Evolutionary conservation across 2,888 invertebrate genomes (phyloP), one percentile per base, ranked within the genome.

Genomic region (Nomada lathburiana): DNA sequence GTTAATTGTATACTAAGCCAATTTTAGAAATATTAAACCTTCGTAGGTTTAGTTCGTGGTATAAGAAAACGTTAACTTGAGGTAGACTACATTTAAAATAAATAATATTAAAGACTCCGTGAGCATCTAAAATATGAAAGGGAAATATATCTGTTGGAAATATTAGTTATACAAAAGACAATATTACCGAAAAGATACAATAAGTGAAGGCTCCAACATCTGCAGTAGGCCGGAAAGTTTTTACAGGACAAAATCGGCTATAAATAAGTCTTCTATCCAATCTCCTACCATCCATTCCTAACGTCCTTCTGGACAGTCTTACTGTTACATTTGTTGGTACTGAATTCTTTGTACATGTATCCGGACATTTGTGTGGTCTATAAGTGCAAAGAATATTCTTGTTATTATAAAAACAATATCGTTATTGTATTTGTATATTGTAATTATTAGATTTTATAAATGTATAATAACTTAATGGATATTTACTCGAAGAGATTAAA

Each of bases 321-420:
- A 96, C 95, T 1, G 96, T 95, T 80, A 98, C 95, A 94, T 97
- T 98, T n/a, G 95, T 94, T 18, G 97, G 96, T 0, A 95, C 95
- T 65, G 95, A 95, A 88, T 95, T 95, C 89, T 95, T 95, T 70
- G 96, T 96, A 89, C 96, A 96, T 0, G 97, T 97, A 94, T 98
- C 98, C 0, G 99, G 99, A 94, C 99, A 99, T 91, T 98, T 97
- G 94, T 99, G 99, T 0, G 99, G 99, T 86, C 98, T 98, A 92
- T 55, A 82, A 82, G 53, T 55, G 20, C 69, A 68, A 13, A 68
- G 47, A 18, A 62, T 63, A 64, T 59, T 63, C 29, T 47, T n/a
- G 29, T 74, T 50, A 9, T 53, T 4, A 10, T 18, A 18, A 20
- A 26, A 47, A 13, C 47, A 47, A 16, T 47, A 13, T 13, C 2